These are phyloP conservation scores for Berghia stephanieae DNA, from an alignment of 1,140 invertebrate species.

Conservation along the genomic window DNA sequence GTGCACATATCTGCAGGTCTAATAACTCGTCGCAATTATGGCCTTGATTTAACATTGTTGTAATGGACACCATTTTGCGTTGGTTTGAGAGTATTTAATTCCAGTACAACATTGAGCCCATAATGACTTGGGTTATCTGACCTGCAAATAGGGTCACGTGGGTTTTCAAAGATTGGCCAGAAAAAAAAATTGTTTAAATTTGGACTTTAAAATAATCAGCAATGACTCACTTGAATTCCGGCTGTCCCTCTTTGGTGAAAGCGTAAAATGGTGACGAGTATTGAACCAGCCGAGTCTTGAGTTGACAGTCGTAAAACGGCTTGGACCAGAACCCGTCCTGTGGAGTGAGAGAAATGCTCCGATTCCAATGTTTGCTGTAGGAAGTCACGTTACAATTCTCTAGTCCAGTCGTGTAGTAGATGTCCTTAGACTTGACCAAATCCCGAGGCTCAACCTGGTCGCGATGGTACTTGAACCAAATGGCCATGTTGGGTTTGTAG, in stretches of 20 bases:
- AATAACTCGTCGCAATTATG: no score
- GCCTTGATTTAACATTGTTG: no score
- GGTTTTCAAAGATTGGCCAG: no score
- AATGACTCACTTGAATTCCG: conserved; percentile 48
- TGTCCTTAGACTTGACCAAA: conserved; percentile 32
- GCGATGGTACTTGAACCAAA: conserved; percentile 36
- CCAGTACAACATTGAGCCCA: no score
- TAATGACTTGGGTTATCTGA: no score
- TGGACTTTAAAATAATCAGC: background rate
- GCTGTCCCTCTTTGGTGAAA: conserved; percentile 29
- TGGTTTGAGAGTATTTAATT: no score
- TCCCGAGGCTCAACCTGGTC: conserved; percentile 21
- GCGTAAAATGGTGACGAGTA: conserved; percentile 49
- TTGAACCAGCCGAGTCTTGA: conserved; percentile 43
- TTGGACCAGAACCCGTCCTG: conserved; percentile 44
- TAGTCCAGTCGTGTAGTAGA: conserved; percentile 33
- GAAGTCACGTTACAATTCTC: conserved; percentile 30
- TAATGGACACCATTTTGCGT: no score
- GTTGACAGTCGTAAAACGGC: conserved; percentile 46
- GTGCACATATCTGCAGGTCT: no score
- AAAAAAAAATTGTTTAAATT: no score
- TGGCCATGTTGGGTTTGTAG: conserved; percentile 28
- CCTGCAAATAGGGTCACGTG: no score
- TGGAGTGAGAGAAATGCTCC: conserved; percentile 29
- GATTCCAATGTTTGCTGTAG: conserved; percentile 32